A percentile compares a stretch with the other conserved stretches of the same genome.
These are phyloP conservation scores for Palaemon carinicauda DNA, from an alignment of 1,140 invertebrate species.

Conservation along the genomic window DNA sequence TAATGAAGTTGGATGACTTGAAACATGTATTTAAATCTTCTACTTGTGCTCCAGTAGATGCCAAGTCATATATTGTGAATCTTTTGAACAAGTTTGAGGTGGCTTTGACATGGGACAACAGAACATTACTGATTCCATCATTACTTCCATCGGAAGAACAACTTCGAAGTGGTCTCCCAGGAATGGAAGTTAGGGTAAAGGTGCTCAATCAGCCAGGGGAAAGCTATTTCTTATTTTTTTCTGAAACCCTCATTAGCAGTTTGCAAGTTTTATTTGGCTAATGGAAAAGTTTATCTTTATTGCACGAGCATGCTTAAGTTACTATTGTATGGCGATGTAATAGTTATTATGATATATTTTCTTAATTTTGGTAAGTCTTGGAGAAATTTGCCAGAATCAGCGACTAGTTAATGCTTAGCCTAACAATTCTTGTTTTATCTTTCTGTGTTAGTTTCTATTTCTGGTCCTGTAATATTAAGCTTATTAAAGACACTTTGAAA, in stretches of 20 bases:
- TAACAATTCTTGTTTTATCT: too few species aligned
- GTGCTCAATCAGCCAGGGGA: constrained; percentile 63
- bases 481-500: too few species aligned
- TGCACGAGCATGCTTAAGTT: background rate
- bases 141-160: constrained; percentile 86
- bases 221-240: constrained; percentile 46
- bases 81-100: constrained; percentile 97
- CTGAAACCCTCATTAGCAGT: constrained; percentile 61
- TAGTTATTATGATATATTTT: too few species aligned
- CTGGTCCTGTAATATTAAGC: too few species aligned
- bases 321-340: too few species aligned
- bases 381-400: too few species aligned
- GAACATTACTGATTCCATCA: constrained; percentile 90
- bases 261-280: background rate
- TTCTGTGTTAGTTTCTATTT: too few species aligned
- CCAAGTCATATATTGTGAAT: constrained; percentile 83
- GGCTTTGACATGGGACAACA: constrained; percentile 94
- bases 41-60: constrained; percentile 70
- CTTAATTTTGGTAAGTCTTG: too few species aligned
- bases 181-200: constrained; percentile 63
- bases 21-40: constrained; percentile 89
- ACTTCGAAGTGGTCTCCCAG: constrained; percentile 67
- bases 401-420: too few species aligned
- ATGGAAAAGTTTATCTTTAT: background rate
- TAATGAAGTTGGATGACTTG: constrained; percentile 95